Conservation (phyloP, 2,113 vertebrate genomes). For the Micromys minutus region DNA sequence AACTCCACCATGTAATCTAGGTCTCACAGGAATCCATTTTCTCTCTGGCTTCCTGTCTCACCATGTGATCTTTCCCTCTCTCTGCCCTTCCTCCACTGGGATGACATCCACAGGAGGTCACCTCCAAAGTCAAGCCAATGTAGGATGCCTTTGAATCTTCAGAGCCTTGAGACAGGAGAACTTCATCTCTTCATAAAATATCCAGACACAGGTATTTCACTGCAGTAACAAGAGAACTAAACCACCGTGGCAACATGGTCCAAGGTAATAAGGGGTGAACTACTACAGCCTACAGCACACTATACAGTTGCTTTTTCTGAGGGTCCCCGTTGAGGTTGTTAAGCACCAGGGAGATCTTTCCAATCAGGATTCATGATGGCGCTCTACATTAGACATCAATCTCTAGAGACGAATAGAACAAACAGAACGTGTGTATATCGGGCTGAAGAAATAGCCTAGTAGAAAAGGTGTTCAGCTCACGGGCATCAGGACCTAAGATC, state of each 20-base stretch:
- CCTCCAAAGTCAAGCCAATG: not conserved
- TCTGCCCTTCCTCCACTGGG: not conserved
- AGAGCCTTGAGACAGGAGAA: not conserved
- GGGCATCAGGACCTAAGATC: not conserved
- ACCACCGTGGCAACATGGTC: not conserved
- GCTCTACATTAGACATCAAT: not conserved
- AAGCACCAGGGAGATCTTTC: not conserved
- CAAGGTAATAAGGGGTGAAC: not conserved
- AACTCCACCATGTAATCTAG: rapidly evolving
- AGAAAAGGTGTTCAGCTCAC: too few relatives aligned
- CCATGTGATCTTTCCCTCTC: not conserved
- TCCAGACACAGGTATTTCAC: not conserved
- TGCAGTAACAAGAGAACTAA: not conserved
- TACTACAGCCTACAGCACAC: not conserved
- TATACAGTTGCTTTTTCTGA: not conserved
- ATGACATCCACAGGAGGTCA: not conserved
- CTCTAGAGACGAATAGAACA: not conserved
- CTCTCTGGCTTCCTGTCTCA: not conserved
- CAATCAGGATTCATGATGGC: not conserved
- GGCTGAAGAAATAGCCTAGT: not conserved
- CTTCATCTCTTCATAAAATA: not conserved
- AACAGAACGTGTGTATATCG: not conserved
- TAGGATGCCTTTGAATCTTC: not conserved
- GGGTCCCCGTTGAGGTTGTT: not conserved
- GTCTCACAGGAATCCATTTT: not conserved